These are phyloP conservation scores for Lepidotrigona ventralis DNA, from an alignment of 1,140 invertebrate species.

Conservation along the genomic window DNA sequence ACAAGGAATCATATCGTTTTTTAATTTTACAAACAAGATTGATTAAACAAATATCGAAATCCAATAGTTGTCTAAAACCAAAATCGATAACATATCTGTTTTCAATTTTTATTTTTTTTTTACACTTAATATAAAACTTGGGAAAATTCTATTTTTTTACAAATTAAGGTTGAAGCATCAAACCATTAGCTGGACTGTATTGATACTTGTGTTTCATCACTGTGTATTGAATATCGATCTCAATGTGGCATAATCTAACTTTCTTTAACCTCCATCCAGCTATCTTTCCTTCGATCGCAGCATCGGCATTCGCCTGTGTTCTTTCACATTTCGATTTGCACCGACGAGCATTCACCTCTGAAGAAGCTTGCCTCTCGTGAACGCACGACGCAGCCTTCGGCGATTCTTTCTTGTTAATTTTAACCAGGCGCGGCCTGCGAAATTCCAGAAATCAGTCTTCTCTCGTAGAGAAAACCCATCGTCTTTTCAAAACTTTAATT, in stretches of 20 bases:
- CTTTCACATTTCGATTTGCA: slow-evolving; percentile 19
- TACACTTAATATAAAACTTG: not conserved
- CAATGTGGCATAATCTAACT: slow-evolving; percentile 10
- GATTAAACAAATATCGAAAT: no score
- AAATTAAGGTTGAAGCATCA: not conserved
- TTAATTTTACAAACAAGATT: no score
- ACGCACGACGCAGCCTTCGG: not conserved
- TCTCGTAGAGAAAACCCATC: not conserved
- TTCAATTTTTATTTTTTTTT: not conserved
- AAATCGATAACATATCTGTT: no score
- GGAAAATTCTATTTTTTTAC: not conserved
- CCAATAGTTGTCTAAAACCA: no score
- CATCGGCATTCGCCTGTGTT: not conserved
- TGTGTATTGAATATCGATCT: not conserved
- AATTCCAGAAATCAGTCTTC: slow-evolving; percentile 1
- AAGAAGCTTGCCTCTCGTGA: not conserved
- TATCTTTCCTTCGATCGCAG: not conserved
- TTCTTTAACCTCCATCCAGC: slow-evolving; percentile 35
- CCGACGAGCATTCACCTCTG: slow-evolving; percentile 9
- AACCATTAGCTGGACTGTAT: not conserved
- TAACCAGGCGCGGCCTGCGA: slow-evolving; percentile 27
- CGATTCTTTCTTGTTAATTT: slow-evolving; percentile 39
- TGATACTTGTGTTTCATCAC: not conserved
- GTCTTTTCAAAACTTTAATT: not conserved
- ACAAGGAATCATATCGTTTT: no score